phyloP scores from a whole-genome alignment of 2,797 vertebrate species.

The Limosa lapponica region DNA sequence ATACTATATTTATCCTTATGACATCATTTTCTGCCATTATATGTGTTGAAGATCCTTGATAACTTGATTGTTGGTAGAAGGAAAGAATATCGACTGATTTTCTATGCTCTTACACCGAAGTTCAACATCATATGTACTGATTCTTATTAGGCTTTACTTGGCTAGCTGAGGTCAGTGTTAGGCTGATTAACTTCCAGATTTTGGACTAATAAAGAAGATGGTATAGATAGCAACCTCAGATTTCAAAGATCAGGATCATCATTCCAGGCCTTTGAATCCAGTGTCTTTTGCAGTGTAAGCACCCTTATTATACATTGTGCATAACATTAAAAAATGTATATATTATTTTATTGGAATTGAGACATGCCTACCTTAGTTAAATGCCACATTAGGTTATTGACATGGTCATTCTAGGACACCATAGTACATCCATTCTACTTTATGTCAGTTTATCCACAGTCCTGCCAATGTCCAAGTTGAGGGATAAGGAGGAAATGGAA shows the following conservation, averaged over 20 bases:
- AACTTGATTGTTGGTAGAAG: neutral
- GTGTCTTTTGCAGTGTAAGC: neutral
- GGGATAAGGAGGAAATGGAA: neutral
- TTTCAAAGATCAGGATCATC: neutral
- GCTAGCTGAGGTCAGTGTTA: neutral
- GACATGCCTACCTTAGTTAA: neutral
- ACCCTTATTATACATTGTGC: fast-evolving
- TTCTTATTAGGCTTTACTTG: neutral
- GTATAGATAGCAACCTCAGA: neutral
- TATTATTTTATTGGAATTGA: neutral
- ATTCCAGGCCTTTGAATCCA: neutral
- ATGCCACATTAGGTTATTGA: neutral
- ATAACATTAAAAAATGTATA: neutral
- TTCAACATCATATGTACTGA: neutral
- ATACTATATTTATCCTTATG: neutral
- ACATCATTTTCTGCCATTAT: neutral
- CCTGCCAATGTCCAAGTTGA: neutral
- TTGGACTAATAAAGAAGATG: neutral
- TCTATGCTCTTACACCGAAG: neutral
- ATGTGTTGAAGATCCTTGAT: neutral
- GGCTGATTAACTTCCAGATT: neutral
- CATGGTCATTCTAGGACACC: neutral
- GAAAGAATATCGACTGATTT: neutral
- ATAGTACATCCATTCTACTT: neutral
- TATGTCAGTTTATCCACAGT: neutral